Evolutionary conservation across 2,797 vertebrate genomes (phyloP).

Genomic region (Pseudochromis fuscus): DNA sequence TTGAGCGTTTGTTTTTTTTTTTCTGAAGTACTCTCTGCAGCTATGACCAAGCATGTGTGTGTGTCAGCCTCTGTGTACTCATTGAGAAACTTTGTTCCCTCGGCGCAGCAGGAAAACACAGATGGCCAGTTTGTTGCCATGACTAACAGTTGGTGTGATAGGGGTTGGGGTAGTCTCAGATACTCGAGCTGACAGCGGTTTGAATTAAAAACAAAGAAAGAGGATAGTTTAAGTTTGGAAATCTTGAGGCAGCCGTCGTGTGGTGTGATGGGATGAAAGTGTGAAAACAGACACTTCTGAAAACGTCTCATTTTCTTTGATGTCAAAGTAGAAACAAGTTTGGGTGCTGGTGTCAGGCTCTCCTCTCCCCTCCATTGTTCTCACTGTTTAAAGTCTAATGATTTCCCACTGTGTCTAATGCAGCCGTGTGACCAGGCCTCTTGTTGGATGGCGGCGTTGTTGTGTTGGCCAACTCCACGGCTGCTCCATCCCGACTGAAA

Average conservation of each 20-base stretch:
- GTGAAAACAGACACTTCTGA: background rate
- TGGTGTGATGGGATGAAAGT: slow-evolving; percentile 11
- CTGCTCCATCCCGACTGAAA: background rate
- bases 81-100: slow-evolving; percentile 68
- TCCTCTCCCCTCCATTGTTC: background rate
- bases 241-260: background rate
- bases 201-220: slow-evolving; percentile 17
- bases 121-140: slow-evolving; percentile 57
- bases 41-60: slow-evolving; percentile 24
- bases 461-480: background rate
- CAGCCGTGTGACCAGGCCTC: background rate
- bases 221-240: background rate
- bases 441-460: background rate
- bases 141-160: slow-evolving; percentile 54
- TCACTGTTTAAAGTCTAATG: slow-evolving; percentile 22
- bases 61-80: slow-evolving; percentile 58
- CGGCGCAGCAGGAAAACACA: slow-evolving; percentile 51
- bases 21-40: slow-evolving; percentile 48
- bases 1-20: slow-evolving; percentile 31
- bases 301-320: background rate
- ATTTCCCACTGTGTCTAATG: background rate
- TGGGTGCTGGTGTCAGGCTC: background rate
- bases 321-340: background rate
- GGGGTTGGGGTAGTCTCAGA: slow-evolving; percentile 11
- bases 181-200: slow-evolving; percentile 15